Evolutionary conservation across 1,140 invertebrate genomes (phyloP).

Genomic region (Patella vulgata): DNA sequence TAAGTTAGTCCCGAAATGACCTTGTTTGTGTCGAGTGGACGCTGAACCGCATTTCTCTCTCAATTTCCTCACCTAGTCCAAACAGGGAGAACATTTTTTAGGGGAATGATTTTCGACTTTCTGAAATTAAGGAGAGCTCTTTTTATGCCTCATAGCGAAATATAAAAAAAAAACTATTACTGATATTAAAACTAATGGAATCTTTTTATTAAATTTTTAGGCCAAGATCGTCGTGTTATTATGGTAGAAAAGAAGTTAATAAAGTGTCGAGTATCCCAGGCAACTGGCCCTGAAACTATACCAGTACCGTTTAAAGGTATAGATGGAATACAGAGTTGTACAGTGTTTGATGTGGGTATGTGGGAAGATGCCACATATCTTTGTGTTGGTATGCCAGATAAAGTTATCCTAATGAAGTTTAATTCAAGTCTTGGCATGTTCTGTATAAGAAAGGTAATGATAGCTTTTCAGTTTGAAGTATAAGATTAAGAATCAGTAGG

Average conservation of each 20-base stretch:
- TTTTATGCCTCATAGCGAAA: too few relatives aligned
- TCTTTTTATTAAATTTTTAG: slow-evolving; percentile 51
- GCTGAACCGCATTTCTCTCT: too few relatives aligned
- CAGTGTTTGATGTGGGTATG: slow-evolving; percentile 71
- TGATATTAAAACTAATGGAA: too few relatives aligned
- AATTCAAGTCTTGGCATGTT: slow-evolving; percentile 54
- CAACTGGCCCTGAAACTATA: slow-evolving; percentile 68
- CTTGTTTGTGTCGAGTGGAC: too few relatives aligned
- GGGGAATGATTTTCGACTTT: too few relatives aligned
- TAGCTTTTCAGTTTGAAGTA: slow-evolving; percentile 45
- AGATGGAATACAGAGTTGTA: slow-evolving; percentile 71
- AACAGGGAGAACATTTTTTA: too few relatives aligned
- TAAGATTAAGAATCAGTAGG: neutral
- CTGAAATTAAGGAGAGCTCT: too few relatives aligned
- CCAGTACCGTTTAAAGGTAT: slow-evolving; percentile 70
- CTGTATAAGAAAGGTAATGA: slow-evolving; percentile 60
- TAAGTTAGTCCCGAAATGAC: too few relatives aligned
- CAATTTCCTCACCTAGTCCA: too few relatives aligned
- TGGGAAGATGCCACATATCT: slow-evolving; percentile 63
- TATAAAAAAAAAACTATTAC: too few relatives aligned
- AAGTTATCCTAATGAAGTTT: slow-evolving; percentile 69
- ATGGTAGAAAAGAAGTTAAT: slow-evolving; percentile 75
- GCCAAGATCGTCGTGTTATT: slow-evolving; percentile 74
- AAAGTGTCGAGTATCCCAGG: slow-evolving; percentile 70
- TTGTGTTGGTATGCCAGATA: slow-evolving; percentile 76